A percentile compares a stretch with the other conserved stretches of the same genome.
These are phyloP conservation scores for Camponotus pennsylvanicus DNA, from an alignment of 1,140 invertebrate genomes.

Conservation along the genomic window DNA sequence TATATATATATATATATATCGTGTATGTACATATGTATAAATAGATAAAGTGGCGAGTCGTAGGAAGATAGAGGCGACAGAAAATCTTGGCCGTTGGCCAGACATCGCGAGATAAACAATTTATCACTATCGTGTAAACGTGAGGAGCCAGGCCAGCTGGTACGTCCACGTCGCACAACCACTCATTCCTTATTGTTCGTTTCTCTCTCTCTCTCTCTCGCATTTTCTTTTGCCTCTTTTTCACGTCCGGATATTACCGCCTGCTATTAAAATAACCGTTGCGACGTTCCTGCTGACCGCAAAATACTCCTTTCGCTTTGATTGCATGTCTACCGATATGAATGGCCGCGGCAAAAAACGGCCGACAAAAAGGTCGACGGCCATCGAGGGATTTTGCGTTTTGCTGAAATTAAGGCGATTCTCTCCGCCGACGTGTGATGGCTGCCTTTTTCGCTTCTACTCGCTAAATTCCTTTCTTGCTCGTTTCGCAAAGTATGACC, in stretches of 20 bases:
- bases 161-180: constrained; percentile 50
- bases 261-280: constrained; percentile 61
- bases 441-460: background rate
- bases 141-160: constrained; percentile 74
- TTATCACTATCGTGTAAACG: constrained; percentile 81
- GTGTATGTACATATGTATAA: constrained; percentile 52
- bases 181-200: constrained; percentile 60
- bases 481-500: background rate
- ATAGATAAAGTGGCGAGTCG: constrained; percentile 64
- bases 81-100: constrained; percentile 81
- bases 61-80: constrained; percentile 66
- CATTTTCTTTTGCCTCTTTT: constrained; percentile 40
- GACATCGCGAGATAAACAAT: constrained; percentile 81
- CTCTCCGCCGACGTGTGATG: constrained; percentile 22
- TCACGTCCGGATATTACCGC: constrained; percentile 26
- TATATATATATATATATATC: constrained; percentile 59
- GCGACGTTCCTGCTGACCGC: constrained; percentile 49
- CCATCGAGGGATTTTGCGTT: constrained; percentile 38
- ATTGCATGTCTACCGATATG: constrained; percentile 54
- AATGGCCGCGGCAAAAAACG: constrained; percentile 45
- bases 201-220: constrained; percentile 34
- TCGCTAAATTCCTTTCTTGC: constrained; percentile 10
- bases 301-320: constrained; percentile 55
- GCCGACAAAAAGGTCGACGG: constrained; percentile 38
- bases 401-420: constrained; percentile 55